Evolutionary conservation across 1,140 invertebrate genomes (phyloP).

Genomic region (Macrosteles quadrilineatus): DNA sequence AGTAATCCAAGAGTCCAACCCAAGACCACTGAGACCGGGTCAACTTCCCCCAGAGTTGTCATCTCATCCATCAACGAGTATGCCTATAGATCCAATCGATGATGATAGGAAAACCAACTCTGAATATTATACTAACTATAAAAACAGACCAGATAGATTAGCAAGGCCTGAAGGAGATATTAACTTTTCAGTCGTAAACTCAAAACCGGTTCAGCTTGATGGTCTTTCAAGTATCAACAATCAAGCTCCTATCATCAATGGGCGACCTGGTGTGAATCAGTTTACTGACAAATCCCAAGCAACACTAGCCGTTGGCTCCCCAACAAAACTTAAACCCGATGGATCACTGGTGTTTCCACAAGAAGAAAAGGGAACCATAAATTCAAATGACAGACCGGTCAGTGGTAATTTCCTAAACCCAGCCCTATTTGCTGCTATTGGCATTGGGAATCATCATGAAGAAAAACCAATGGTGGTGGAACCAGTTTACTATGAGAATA

Average conservation of each 20-base stretch:
- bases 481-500: background rate
- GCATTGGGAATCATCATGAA: background rate
- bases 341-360: background rate
- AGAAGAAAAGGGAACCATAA: slow-evolving; percentile 15
- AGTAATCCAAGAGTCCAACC: slow-evolving; percentile 54
- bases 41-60: slow-evolving; percentile 50
- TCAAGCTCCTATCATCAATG: slow-evolving; percentile 39
- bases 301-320: slow-evolving; percentile 39
- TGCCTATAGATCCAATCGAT: slow-evolving; percentile 33
- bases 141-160: slow-evolving; percentile 22
- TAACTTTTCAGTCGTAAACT: slow-evolving; percentile 39
- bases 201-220: slow-evolving; percentile 38
- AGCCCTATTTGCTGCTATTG: slow-evolving; percentile 26
- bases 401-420: slow-evolving; percentile 19
- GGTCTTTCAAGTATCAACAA: slow-evolving; percentile 31
- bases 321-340: slow-evolving; percentile 39
- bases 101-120: slow-evolving; percentile 14
- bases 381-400: slow-evolving; percentile 21
- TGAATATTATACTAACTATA: background rate
- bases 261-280: slow-evolving; percentile 34
- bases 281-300: slow-evolving; percentile 39
- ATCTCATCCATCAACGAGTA: slow-evolving; percentile 30
- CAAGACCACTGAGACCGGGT: slow-evolving; percentile 50
- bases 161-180: slow-evolving; percentile 28
- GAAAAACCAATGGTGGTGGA: background rate